A percentile compares a stretch with the other conserved stretches of the same genome.
phyloP scores from a whole-genome alignment of 2,797 vertebrate genomes.

The Tapirus indicus region DNA sequence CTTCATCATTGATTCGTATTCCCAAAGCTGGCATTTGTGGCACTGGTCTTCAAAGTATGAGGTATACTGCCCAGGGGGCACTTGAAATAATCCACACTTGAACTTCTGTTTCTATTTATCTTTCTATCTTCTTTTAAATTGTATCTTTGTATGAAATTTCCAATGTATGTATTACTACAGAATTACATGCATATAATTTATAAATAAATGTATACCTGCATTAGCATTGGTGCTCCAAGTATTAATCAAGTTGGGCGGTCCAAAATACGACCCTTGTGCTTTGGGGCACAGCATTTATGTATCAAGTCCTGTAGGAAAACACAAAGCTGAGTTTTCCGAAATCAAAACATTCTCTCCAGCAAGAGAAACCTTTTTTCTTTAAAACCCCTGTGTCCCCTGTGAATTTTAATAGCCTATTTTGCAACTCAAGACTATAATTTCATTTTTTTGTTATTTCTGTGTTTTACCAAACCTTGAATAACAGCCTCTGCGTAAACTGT shows the following conservation, averaged over 20 bases:
- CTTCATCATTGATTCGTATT: neutral
- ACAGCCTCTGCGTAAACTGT: neutral
- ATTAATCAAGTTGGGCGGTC: neutral
- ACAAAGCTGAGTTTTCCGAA: neutral
- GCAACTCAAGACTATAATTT: neutral
- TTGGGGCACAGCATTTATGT: neutral
- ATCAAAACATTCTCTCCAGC: neutral
- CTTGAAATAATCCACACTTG: neutral
- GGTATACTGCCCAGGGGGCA: accelerated
- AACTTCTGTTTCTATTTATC: neutral
- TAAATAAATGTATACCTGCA: neutral
- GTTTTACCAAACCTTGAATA: neutral
- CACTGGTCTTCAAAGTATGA: neutral
- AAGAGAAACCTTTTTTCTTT: neutral
- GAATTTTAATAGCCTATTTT: conserved; percentile 54
- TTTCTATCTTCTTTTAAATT: neutral
- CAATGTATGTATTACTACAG: neutral
- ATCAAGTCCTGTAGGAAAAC: neutral
- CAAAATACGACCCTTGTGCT: neutral
- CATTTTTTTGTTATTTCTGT: neutral
- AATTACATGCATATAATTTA: neutral
- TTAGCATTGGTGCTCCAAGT: neutral
- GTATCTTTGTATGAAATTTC: neutral
- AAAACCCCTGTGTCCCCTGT: neutral
- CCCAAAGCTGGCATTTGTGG: neutral